These are phyloP conservation scores for Thymallus thymallus DNA, from an alignment of 2,113 vertebrate species.

Conservation along the genomic window DNA sequence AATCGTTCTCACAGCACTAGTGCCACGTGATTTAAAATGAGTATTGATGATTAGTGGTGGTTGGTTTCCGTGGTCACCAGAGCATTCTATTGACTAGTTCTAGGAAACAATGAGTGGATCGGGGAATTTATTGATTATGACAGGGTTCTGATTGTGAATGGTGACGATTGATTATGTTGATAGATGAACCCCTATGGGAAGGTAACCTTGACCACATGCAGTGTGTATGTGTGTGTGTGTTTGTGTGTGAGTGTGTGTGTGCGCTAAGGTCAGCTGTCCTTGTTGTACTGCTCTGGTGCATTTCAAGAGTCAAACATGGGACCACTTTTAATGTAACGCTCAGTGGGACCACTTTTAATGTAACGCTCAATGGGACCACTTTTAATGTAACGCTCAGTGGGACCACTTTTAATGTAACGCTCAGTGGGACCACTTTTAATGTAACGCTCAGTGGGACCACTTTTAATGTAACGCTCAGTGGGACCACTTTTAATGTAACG, in stretches of 20 bases:
- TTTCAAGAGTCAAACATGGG: neutral
- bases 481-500: too few relatives aligned
- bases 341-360: too few relatives aligned
- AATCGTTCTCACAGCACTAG: neutral
- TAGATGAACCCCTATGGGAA: neutral
- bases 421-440: too few relatives aligned
- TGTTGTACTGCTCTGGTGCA: neutral
- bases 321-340: too few relatives aligned
- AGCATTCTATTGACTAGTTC: neutral
- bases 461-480: too few relatives aligned
- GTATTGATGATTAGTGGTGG: neutral
- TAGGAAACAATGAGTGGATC: neutral
- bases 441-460: too few relatives aligned
- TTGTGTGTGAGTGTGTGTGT: too few relatives aligned
- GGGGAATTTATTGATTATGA: neutral
- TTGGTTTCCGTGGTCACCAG: neutral
- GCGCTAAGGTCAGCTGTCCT: neutral
- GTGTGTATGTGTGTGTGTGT: too few relatives aligned
- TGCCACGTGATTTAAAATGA: neutral
- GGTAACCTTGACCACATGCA: neutral
- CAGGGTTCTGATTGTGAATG: neutral
- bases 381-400: too few relatives aligned
- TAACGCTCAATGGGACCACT: too few relatives aligned
- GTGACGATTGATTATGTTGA: neutral
- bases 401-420: too few relatives aligned